Evolutionary conservation across 2,797 vertebrate species (phyloP).

Genomic region (Poecilia velifera): DNA sequence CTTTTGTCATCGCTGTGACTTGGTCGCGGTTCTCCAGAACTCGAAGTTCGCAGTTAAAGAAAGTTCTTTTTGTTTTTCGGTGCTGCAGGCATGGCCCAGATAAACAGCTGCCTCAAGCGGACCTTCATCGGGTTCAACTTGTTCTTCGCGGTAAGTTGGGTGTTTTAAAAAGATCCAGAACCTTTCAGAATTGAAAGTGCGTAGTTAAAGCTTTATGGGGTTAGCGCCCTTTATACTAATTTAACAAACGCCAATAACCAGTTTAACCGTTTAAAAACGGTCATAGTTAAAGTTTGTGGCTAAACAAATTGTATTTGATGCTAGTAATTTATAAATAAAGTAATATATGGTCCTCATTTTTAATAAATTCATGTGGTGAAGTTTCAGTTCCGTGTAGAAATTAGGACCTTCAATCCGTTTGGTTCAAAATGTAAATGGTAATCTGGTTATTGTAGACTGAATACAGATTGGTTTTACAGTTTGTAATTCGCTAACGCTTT

Average conservation of each 20-base stretch:
- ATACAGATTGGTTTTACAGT: not conserved
- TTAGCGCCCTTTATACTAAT: not conserved
- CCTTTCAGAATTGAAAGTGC: slow-evolving; percentile 16
- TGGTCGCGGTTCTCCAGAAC: not conserved
- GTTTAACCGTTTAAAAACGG: not conserved
- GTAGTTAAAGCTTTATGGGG: not conserved
- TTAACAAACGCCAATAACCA: not conserved
- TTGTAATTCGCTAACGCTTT: not conserved
- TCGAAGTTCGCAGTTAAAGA: not conserved
- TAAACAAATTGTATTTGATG: not conserved
- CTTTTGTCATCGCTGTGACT: fast-evolving
- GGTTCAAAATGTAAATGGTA: not conserved
- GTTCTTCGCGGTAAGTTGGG: slow-evolving; percentile 67
- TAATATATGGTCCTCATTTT: not conserved
- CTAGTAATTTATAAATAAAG: not conserved
- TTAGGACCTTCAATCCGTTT: not conserved
- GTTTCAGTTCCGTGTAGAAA: not conserved
- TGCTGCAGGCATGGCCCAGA: slow-evolving; percentile 37
- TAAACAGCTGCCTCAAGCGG: slow-evolving; percentile 55
- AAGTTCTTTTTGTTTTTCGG: not conserved
- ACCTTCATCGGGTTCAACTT: slow-evolving; percentile 64
- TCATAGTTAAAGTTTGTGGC: not conserved
- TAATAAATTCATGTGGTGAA: not conserved
- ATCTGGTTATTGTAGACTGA: not conserved
- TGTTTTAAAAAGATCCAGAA: not conserved